These are phyloP conservation scores for Knipowitschia caucasica DNA, from an alignment of 2,797 vertebrate genomes.

Conservation along the genomic window DNA sequence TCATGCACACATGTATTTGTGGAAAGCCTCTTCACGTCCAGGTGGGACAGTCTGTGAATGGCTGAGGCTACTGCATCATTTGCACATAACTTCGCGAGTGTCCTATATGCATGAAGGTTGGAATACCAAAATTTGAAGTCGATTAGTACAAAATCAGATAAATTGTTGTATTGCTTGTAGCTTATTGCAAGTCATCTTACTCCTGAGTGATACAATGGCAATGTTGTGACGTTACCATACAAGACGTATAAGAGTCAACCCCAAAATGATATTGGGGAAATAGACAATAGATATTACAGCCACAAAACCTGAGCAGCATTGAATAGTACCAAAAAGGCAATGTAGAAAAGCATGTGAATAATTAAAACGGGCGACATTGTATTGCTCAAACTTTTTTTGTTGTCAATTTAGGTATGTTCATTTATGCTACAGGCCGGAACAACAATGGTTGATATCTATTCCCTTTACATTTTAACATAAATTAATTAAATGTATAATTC, in stretches of 20 bases:
- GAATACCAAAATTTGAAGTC: slow-evolving; percentile 58
- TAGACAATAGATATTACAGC: slow-evolving; percentile 43
- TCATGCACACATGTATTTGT: slow-evolving; percentile 48
- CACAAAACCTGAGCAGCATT: too few relatives aligned
- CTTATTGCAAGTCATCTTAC: slow-evolving; percentile 51
- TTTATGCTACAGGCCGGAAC: too few relatives aligned
- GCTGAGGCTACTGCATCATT: slow-evolving; percentile 64
- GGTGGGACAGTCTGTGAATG: slow-evolving; percentile 76
- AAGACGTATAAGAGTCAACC: slow-evolving; percentile 99
- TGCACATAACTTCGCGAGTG: slow-evolving; percentile 61
- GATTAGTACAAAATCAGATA: slow-evolving; percentile 52
- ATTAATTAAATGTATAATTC: not conserved
- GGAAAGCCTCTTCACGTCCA: slow-evolving; percentile 75
- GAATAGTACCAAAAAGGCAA: too few relatives aligned
- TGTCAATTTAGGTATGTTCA: too few relatives aligned
- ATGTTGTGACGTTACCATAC: slow-evolving; percentile 99
- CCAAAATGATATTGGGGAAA: slow-evolving; percentile 68
- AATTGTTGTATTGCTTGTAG: slow-evolving; percentile 41
- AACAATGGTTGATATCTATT: slow-evolving; percentile 10
- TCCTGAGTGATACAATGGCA: slow-evolving; percentile 76
- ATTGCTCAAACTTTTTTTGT: too few relatives aligned
- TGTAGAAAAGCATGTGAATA: too few relatives aligned
- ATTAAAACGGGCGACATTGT: too few relatives aligned
- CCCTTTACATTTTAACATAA: slow-evolving; percentile 6
- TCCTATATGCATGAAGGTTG: slow-evolving; percentile 61